Base-by-base conservation (phyloP, 2,888 invertebrate genomes). In the Arenicola marina region DNA sequence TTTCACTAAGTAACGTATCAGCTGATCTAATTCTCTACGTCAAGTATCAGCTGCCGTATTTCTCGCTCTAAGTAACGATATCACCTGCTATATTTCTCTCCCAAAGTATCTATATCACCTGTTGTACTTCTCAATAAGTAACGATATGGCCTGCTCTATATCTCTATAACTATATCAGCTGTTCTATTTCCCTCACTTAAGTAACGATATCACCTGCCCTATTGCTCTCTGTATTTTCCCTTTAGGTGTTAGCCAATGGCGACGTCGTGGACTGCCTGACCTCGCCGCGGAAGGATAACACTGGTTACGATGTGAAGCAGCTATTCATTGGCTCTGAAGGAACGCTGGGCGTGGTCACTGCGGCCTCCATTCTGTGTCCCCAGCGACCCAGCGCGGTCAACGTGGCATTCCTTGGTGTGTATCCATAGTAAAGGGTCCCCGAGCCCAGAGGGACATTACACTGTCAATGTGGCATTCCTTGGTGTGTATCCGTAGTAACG, bases 321-420 rank as follows among this genome's bases (percentile, higher is more conserved):
- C 84, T 98, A 65, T 97, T 99, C 80, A 93, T 98, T 74, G 99
- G 99, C 18, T 94, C 96, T 0, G 99, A 99, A 85, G 99, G 99
- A 53, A 95, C 96, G 0, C 85, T 99, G 57, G 99, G 99, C 18
- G 83, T 99, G 3, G 90, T 99, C 4, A 98, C 98, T 0, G 92
- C 92, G 85, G 89, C 95, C 3, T 90, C 93, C 1, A 89, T 99
- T 65, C 89, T 93, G 61, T 97, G 97, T 82, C 93, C 96, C 0
- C 88, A 91, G 0, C 86, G 89, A 76, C 93, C 97, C 0, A 88
- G 88, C 70, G 88, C 94, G 1, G 87, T 92, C 0, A 92, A 91
- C 77, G 87, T 97, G 4, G 95, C 95, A 26, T 92, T 95, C 81
- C 85, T 99, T 78, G 95, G 95, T 92, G 85, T 21, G 18, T 54